A percentile compares a stretch with the other conserved stretches of the same genome.
Evolutionary conservation across 2,888 invertebrate species (phyloP).

Genomic region (Andrena trimmerana): DNA sequence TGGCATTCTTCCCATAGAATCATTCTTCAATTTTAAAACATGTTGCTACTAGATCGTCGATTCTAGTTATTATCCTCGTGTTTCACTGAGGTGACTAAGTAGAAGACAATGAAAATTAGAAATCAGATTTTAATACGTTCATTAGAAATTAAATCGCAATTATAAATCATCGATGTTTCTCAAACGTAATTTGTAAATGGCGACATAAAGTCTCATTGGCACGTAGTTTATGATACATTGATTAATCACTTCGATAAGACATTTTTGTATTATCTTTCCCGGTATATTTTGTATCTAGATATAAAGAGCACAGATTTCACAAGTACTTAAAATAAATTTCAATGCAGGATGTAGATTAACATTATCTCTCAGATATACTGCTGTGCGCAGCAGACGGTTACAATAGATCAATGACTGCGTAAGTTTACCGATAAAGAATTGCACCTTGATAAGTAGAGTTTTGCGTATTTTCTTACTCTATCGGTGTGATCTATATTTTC

Average conservation of each 20-base stretch:
- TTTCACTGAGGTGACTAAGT: no score
- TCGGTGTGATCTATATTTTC: conserved; percentile 3
- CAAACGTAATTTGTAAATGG: no score
- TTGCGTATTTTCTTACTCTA: conserved; percentile 6
- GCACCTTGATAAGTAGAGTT: background rate
- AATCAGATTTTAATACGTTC: no score
- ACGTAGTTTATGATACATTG: no score
- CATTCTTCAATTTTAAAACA: background rate
- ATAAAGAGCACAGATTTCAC: background rate
- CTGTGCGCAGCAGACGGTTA: conserved; percentile 21
- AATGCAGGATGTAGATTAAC: background rate
- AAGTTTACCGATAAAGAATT: conserved; percentile 1
- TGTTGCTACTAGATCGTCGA: background rate
- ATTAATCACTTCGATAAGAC: background rate
- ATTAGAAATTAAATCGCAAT: no score
- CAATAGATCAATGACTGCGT: background rate
- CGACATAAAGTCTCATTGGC: no score
- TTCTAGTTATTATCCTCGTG: no score
- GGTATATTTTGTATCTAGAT: background rate
- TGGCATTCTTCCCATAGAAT: background rate
- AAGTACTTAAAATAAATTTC: background rate
- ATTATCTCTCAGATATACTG: conserved; percentile 8
- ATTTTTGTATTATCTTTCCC: background rate
- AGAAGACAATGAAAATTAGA: no score
- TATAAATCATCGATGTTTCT: no score